Evolutionary conservation across 2,888 invertebrate genomes (phyloP), one percentile per base, ranked within the genome.

Genomic region (Seladonia tumulorum): DNA sequence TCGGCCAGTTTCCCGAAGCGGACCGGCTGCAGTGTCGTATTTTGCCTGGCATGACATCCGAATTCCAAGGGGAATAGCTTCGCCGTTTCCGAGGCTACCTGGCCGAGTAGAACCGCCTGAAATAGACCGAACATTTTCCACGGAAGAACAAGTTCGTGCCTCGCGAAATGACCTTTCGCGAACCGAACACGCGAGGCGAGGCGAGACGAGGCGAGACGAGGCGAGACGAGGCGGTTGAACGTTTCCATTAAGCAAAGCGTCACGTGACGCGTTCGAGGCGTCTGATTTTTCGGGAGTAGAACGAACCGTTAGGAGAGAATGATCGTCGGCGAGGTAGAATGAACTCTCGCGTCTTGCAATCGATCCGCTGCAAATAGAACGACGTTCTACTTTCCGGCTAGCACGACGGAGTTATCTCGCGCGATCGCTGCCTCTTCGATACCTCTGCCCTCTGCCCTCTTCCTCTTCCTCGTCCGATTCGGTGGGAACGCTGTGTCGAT

Each of bases 291-390:
- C 66, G 76, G 45, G 53, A 83, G 49, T 60, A 76, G 75, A 76
- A 75, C 53, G 53, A 83, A 76, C 76, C 22, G 16, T 4, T 7
- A 1, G 16, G 71, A 16, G 16, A 53, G 22, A 39, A 35, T 16
- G 39, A 68, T 39, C 22, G 35, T 35, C 68, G 39, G 8, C 68
- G n/a, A 5, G 42, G 71, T 83, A 83, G 83, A 82, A 83, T 76
- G 66, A 83, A 76, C 82, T 35, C 29, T 18, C 22, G 66, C 25
- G 29, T 7, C 22, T 14, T 16, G 8, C 16, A 39, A 77, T 83
- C 83, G 83, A 83, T 83, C 68, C 47, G 18, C 25, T n/a, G 57
- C 29, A 83, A 83, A 83, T 76, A 82, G 83, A 63, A 66, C n/a
- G n/a, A 74, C 35, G 83, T 84, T 83, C 83, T 77, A 84, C 83